phyloP scores from a whole-genome alignment of 23 tunicate species.

The Diplosoma virens region DNA sequence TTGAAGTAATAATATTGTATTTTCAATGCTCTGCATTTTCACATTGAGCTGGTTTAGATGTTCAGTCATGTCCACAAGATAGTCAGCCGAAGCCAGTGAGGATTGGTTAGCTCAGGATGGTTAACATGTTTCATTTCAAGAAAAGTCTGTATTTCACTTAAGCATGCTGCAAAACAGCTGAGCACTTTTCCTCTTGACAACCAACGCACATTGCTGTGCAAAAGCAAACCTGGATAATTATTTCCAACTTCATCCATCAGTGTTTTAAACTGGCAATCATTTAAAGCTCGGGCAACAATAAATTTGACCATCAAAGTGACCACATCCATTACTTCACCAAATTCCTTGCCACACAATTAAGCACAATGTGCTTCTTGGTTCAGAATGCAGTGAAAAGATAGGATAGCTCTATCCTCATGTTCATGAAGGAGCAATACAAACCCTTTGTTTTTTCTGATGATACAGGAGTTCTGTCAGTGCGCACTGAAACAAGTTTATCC shows the following conservation, averaged over 20 bases:
- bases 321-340: constrained; percentile 36
- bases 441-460: constrained; percentile 29
- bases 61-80: constrained; percentile 33
- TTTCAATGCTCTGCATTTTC: constrained; percentile 24
- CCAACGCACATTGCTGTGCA: constrained; percentile 45
- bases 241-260: constrained; percentile 39
- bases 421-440: constrained; percentile 21
- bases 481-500: constrained; percentile 45
- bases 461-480: constrained; percentile 42
- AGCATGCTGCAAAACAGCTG: constrained; percentile 31
- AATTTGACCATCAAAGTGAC: constrained; percentile 28
- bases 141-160: constrained; percentile 27
- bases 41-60: constrained; percentile 29
- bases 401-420: constrained; percentile 33
- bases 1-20: constrained; percentile 32
- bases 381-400: constrained; percentile 33
- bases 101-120: constrained; percentile 32
- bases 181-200: constrained; percentile 45
- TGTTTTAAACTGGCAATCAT: constrained; percentile 21
- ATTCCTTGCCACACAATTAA: constrained; percentile 19
- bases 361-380: constrained; percentile 10
- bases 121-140: constrained; percentile 26
- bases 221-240: constrained; percentile 40
- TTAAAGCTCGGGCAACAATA: constrained; percentile 28
- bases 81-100: constrained; percentile 30